Conservation (phyloP, 2,888 invertebrate species). For the Spisula solida region DNA sequence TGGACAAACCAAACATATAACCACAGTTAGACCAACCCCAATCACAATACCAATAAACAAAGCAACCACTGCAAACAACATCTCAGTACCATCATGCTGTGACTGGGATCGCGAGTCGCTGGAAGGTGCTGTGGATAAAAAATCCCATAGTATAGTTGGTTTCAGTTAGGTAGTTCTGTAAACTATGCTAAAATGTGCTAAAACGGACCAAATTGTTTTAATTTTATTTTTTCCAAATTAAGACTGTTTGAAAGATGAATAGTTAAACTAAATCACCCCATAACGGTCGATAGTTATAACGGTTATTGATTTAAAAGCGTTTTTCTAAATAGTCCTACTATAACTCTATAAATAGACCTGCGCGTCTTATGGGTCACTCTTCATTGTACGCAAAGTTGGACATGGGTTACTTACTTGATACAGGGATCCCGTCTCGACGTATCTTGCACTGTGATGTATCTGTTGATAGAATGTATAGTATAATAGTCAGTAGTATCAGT, state of each 20-base stretch:
- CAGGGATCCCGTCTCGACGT: not conserved
- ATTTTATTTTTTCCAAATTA: too few species aligned
- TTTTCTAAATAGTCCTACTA: too few species aligned
- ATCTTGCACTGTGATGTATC: conserved; percentile 13
- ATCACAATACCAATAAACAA: conserved; percentile 26
- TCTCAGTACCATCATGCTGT: not conserved
- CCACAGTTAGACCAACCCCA: conserved; percentile 20
- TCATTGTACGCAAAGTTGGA: not conserved
- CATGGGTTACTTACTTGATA: not conserved
- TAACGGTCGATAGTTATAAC: too few species aligned
- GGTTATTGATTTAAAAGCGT: too few species aligned
- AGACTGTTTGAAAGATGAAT: too few species aligned
- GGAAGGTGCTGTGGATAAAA: not conserved
- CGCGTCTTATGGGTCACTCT: not conserved
- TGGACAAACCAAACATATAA: conserved; percentile 31
- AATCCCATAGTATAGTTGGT: too few species aligned
- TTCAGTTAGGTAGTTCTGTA: not conserved
- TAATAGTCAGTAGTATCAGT: too few species aligned
- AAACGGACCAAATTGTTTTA: too few species aligned
- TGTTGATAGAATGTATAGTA: not conserved
- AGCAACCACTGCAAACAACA: not conserved
- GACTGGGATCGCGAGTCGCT: not conserved
- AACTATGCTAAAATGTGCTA: not conserved
- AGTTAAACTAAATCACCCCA: too few species aligned
- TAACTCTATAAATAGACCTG: too few species aligned